Conservation (phyloP, 2,888 invertebrate genomes). For the Platerodrilus igneus region DNA sequence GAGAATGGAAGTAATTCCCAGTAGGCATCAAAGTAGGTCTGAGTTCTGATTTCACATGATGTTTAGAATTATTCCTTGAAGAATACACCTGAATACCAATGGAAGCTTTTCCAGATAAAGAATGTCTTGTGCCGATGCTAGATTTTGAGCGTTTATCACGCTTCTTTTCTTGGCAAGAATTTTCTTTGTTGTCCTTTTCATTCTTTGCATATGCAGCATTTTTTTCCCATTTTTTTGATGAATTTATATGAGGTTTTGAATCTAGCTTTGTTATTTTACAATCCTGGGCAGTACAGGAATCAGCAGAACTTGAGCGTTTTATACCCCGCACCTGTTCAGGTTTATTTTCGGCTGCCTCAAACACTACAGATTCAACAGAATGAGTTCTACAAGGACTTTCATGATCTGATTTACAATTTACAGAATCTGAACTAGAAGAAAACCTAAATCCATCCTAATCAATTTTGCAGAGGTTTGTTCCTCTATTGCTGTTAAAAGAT, state of each 20-base stretch:
- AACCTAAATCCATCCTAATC: slow-evolving; percentile 28
- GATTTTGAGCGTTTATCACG: slow-evolving; percentile 6
- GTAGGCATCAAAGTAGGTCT: slow-evolving; percentile 29
- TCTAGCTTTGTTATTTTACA: slow-evolving; percentile 25
- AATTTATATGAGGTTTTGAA: neutral
- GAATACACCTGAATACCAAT: slow-evolving; percentile 27
- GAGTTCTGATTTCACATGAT: slow-evolving; percentile 27
- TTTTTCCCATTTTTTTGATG: slow-evolving; percentile 14
- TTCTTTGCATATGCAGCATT: slow-evolving; percentile 19
- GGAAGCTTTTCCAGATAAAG: slow-evolving; percentile 13
- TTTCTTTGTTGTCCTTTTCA: slow-evolving; percentile 15
- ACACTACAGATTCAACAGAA: slow-evolving; percentile 34
- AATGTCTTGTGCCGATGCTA: neutral
- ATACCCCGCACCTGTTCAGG: slow-evolving; percentile 28
- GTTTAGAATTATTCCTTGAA: slow-evolving; percentile 15
- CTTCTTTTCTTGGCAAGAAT: slow-evolving; percentile 10
- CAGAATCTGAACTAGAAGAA: slow-evolving; percentile 34
- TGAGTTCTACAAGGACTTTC: slow-evolving; percentile 36
- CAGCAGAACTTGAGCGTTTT: slow-evolving; percentile 40
- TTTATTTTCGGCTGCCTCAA: slow-evolving; percentile 27
- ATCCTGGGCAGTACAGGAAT: slow-evolving; percentile 29
- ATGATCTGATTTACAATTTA: slow-evolving; percentile 11
- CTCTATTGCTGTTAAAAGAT: slow-evolving; percentile 39
- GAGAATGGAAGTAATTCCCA: slow-evolving; percentile 44
- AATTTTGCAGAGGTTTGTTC: slow-evolving; percentile 37